These are phyloP conservation scores for Stegostoma tigrinum DNA, from an alignment of 2,113 vertebrate species.

Conservation along the genomic window DNA sequence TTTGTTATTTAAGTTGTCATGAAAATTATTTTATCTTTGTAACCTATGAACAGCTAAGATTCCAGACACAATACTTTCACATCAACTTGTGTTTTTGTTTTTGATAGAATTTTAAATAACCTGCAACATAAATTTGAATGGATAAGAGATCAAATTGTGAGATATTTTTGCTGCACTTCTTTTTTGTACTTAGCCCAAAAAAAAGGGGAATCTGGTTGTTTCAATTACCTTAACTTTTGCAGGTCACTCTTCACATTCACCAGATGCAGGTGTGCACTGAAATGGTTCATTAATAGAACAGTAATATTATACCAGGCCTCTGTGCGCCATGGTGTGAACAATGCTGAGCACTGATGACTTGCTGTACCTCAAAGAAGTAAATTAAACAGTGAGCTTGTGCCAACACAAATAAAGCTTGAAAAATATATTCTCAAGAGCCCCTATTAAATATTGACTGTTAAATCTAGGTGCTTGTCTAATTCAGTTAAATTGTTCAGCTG, in stretches of 20 bases:
- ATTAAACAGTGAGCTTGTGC: neutral
- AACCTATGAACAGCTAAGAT: neutral
- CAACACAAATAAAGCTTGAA: constrained; percentile 10
- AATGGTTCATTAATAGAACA: neutral
- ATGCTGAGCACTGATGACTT: neutral
- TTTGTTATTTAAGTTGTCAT: neutral
- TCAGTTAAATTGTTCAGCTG: constrained; percentile 14
- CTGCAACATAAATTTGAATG: neutral
- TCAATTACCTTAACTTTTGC: neutral
- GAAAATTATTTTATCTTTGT: neutral
- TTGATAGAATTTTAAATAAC: neutral
- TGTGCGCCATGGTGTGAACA: neutral
- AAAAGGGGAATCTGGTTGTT: neutral
- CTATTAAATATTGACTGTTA: neutral
- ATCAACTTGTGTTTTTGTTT: neutral
- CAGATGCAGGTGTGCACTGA: neutral
- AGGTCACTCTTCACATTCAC: neutral
- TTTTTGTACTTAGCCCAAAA: neutral
- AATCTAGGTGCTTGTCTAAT: neutral
- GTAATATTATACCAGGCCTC: neutral
- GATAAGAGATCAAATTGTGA: neutral
- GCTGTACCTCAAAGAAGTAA: neutral
- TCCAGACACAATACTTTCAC: neutral
- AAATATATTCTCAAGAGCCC: neutral
- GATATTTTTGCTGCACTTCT: neutral